Percentiles rank a stretch among this genome's conserved stretches.
These are phyloP conservation scores for Galleria mellonella DNA, from an alignment of 1,140 invertebrate species.

Conservation along the genomic window DNA sequence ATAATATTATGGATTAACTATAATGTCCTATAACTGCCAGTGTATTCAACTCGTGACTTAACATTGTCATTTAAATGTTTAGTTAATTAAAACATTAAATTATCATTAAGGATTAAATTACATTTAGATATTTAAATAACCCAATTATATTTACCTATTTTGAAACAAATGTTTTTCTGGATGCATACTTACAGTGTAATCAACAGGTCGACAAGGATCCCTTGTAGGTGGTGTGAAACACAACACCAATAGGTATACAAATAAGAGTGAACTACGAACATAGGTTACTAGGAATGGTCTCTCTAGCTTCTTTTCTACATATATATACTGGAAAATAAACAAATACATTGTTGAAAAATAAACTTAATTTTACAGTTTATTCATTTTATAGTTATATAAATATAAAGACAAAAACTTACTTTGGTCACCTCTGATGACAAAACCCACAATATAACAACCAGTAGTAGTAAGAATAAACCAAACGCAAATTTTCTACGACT, in stretches of 20 bases:
- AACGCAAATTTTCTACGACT: constrained; percentile 59
- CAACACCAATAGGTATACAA: constrained; percentile 58
- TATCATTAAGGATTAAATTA: no score
- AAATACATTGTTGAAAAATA: constrained; percentile 3
- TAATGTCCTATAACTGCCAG: no score
- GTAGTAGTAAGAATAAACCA: constrained; percentile 57
- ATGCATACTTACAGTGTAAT: constrained; percentile 54
- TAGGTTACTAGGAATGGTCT: constrained; percentile 61
- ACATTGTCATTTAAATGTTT: no score
- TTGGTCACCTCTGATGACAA: constrained; percentile 63
- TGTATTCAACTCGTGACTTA: no score
- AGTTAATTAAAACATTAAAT: no score
- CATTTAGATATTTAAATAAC: no score
- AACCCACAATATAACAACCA: constrained; percentile 63
- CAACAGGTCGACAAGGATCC: constrained; percentile 57
- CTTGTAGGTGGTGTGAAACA: constrained; percentile 61
- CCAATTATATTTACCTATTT: no score
- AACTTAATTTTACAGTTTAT: constrained; percentile 6
- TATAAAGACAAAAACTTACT: constrained; percentile 23
- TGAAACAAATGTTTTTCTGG: no score
- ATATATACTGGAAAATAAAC: constrained; percentile 54
- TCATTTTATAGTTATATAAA: not conserved
- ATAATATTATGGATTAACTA: no score
- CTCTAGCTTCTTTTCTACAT: constrained; percentile 54
- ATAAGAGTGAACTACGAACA: constrained; percentile 58